A percentile compares a stretch with the other conserved stretches of the same genome.
These are phyloP conservation scores for Ecdyonurus torrentis DNA, from an alignment of 2,888 invertebrate genomes.

Conservation along the genomic window DNA sequence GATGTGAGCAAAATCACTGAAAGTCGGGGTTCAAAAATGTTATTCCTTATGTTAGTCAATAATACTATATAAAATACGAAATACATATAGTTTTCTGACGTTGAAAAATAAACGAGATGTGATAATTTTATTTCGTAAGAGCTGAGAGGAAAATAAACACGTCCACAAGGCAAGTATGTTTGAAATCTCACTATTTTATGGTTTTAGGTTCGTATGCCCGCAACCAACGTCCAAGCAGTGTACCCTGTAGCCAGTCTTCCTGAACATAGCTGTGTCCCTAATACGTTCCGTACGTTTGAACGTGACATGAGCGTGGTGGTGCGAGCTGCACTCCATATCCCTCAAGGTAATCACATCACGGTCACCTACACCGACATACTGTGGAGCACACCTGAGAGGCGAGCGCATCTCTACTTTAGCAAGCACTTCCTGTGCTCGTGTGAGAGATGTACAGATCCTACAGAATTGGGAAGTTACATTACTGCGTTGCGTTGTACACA, in stretches of 20 bases:
- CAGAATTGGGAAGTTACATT: slow-evolving; percentile 21
- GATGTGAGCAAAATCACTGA: too few relatives aligned
- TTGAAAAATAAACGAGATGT: too few relatives aligned
- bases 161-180: too few relatives aligned
- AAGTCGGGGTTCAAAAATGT: too few relatives aligned
- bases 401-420: slow-evolving; percentile 41
- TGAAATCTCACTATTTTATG: too few relatives aligned
- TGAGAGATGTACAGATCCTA: slow-evolving; percentile 44
- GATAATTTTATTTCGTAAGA: too few relatives aligned
- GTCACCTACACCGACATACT: slow-evolving; percentile 45
- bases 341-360: slow-evolving; percentile 42
- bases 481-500: slow-evolving; percentile 6
- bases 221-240: slow-evolving; percentile 44
- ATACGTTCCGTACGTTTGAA: slow-evolving; percentile 45
- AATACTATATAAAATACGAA: too few relatives aligned
- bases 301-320: slow-evolving; percentile 37
- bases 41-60: too few relatives aligned
- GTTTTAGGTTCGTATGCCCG: slow-evolving; percentile 48
- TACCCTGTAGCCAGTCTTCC: slow-evolving; percentile 46
- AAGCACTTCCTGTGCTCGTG: slow-evolving; percentile 54
- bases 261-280: slow-evolving; percentile 55
- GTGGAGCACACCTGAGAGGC: slow-evolving; percentile 48
- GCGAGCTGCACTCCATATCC: slow-evolving; percentile 39
- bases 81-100: too few relatives aligned
- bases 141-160: too few relatives aligned